phyloP scores from a whole-genome alignment of 2,888 invertebrate species.

The Coleophora deauratella region DNA sequence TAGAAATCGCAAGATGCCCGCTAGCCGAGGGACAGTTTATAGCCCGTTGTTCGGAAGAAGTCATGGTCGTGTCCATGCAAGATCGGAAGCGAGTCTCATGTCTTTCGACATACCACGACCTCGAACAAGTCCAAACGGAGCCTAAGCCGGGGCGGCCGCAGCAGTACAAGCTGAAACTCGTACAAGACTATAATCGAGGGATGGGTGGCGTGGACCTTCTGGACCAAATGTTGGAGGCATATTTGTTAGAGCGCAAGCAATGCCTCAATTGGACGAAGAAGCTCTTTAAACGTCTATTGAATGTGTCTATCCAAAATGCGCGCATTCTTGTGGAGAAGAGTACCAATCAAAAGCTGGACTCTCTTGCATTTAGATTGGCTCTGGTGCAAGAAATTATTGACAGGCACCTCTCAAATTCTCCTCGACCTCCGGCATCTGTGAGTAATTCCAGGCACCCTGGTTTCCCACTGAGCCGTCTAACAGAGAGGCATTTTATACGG shows the following conservation, averaged over 20 bases:
- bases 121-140: neutral
- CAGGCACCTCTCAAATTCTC: neutral
- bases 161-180: neutral
- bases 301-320: constrained; percentile 1
- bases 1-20: neutral
- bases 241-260: neutral
- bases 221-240: neutral
- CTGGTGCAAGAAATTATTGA: neutral
- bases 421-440: neutral
- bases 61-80: neutral
- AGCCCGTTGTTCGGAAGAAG: neutral
- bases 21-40: neutral
- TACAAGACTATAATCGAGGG: neutral
- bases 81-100: neutral
- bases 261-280: constrained; percentile 1
- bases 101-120: neutral
- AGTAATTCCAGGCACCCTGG: too few relatives aligned
- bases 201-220: too few relatives aligned
- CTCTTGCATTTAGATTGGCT: neutral
- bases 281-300: neutral
- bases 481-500: neutral
- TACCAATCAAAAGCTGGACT: neutral
- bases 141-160: neutral
- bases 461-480: too few relatives aligned
- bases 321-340: neutral